Evolutionary conservation across 1,140 invertebrate genomes (phyloP), one percentile per base, ranked within the genome.

Genomic region (Tetragonula clypearis): DNA sequence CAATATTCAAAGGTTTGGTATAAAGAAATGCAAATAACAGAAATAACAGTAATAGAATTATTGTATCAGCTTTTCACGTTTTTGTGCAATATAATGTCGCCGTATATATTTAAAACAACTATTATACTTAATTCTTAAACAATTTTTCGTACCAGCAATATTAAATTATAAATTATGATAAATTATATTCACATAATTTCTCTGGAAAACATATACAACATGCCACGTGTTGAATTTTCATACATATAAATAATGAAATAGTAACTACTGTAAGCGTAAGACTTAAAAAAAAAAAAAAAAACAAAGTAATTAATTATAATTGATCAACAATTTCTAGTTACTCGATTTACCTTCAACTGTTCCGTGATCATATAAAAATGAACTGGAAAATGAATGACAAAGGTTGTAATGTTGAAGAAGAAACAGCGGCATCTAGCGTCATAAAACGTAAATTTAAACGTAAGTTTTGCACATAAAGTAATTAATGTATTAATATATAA

Each of bases 281-380:
- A 68, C 21, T 21, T 17, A 0, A 17, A 26, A 66, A 4, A 17
- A 71, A 35, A 26, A 8, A 41, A 6, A 6, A 6, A n/a, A n/a
- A n/a, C n/a, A n/a, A n/a, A n/a, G n/a, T n/a, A n/a, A n/a, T n/a
- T n/a, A n/a, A 71, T 58, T n/a, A 0, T 19, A 19, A 68, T n/a
- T 83, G 62, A 79, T 11, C 30, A 19, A 49, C 68, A 84, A 88
- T 65, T 79, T 89, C 12, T n/a, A n/a, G 86, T 66, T 71, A 4
- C 15, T 55, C 3, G 77, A 80, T 87, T 17, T 80, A 88, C 87
- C 87, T 88, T 76, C 41, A 11, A 62, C n/a, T 55, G 80, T 72
- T 55, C 79, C 56, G 19, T n/a, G 2, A 41, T 23, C 30, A 26
- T 21, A 19, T 23, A 68, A 55, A 74, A 87, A 73, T 68, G 3